phyloP scores from a whole-genome alignment of 2,113 vertebrate species.

The Petaurus breviceps region DNA sequence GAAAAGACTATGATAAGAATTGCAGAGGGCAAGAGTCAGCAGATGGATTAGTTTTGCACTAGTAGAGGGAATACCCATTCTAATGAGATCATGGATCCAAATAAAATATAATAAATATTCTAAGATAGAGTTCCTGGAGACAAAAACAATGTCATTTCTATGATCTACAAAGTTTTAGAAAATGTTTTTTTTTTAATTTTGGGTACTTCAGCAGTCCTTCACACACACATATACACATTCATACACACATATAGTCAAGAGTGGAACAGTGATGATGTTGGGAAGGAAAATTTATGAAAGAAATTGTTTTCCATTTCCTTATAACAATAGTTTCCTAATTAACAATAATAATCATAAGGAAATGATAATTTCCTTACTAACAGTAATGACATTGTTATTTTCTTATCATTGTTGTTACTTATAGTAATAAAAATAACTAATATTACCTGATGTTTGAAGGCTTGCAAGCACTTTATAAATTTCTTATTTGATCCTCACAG shows the following conservation, averaged over 20 bases:
- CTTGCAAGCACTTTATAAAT: not conserved
- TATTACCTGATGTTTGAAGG: not conserved
- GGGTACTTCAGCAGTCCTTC: not conserved
- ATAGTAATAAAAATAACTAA: not conserved
- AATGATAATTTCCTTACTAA: not conserved
- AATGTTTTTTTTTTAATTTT: not conserved
- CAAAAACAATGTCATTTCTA: constrained; percentile 6
- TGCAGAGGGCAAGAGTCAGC: not conserved
- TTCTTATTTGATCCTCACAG: not conserved
- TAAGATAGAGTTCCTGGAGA: not conserved
- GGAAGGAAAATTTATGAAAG: not conserved
- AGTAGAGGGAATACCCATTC: not conserved
- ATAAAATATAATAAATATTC: not conserved
- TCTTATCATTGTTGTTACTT: not conserved
- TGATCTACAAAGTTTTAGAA: not conserved
- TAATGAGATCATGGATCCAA: not conserved
- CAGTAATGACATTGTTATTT: not conserved
- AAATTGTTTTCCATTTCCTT: not conserved
- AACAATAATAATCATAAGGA: not conserved
- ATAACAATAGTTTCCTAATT: not conserved
- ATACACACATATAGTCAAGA: not conserved
- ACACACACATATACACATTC: not conserved
- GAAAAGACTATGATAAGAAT: not conserved
- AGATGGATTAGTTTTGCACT: not conserved
- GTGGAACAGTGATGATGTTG: not conserved